Base-by-base conservation (phyloP, 2,113 vertebrate genomes). In the Myotis brandtii region DNA sequence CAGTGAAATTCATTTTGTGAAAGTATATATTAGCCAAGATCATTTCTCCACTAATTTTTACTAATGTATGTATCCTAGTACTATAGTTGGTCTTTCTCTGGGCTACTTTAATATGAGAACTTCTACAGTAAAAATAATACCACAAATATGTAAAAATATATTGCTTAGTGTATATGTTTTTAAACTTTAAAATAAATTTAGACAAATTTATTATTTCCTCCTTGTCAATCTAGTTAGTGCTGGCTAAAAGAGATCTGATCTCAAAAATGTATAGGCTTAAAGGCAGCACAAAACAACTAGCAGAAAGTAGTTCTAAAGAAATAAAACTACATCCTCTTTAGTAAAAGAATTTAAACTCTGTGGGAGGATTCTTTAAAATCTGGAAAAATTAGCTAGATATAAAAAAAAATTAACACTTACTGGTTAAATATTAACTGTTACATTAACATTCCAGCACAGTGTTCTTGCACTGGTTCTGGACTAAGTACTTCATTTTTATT, bases 61-160 rank as follows among this genome's bases (percentile, higher is more conserved):
- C 66, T 84, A 81, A 56, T 88, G 66, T n/a, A 59, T 67, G 66
- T n/a, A 59, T 67, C 59, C 30, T 87, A 21, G 30, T 64, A 52
- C 23, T 27, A 75, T 0, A 75, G 46, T 54, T 70, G 34, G 76
- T 70, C 52, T 93, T 94, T 95, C 64, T 92, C 34, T 54, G 64
- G 27, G 37, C 95, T 93, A 80, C 52, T 93, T 93, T 87, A 70
- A 54, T 70, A 95, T 32, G 52, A 91, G 52, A 72, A 92, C 20
- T 89, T 93, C 14, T 92, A 34, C 69, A 89, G n/a, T 54, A 93
- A 93, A 91, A 95, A 83, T 27, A 25, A 86, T 89, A 73, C 32
- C 23, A 94, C 6, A 16, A 80, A 66, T 56, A 85, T 37, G 34
- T 96, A 93, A 93, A 92, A 73, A 46, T 62, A 72, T 27, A 83